Percentiles rank a stretch among this genome's conserved stretches.
These are phyloP conservation scores for Mesocricetus auratus DNA, from an alignment of 2,113 vertebrate genomes.

Conservation along the genomic window DNA sequence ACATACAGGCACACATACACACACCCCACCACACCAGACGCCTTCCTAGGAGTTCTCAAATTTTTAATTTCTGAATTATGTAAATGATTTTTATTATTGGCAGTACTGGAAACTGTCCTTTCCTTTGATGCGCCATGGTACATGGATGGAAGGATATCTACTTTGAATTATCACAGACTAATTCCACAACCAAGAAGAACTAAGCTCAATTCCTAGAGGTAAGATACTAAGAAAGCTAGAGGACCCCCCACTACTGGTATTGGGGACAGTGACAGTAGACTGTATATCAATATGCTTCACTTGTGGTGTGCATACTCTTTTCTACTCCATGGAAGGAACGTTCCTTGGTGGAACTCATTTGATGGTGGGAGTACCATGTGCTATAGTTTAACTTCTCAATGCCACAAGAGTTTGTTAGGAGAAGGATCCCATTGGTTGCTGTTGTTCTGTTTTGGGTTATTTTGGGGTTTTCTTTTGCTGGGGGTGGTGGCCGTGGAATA, in stretches of 20 bases:
- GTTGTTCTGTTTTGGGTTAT: not conserved
- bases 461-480: not conserved
- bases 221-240: not conserved
- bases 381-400: not conserved
- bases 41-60: not conserved
- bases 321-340: not conserved
- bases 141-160: not conserved
- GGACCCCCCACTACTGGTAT: accelerated
- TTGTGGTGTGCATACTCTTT: accelerated
- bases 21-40: not conserved
- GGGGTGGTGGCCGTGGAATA: not conserved
- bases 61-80: slow-evolving; percentile 48
- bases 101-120: not conserved
- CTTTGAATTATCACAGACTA: slow-evolving; percentile 48
- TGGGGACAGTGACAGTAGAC: not conserved
- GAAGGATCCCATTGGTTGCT: not conserved
- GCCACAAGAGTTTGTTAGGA: not conserved
- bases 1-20: not conserved
- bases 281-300: accelerated
- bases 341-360: no score
- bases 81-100: slow-evolving; percentile 36
- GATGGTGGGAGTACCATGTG: no score
- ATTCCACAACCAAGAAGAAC: slow-evolving; percentile 42
- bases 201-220: not conserved
- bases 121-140: not conserved